Percentiles rank a stretch among this genome's conserved stretches.
Conservation (phyloP, 2,888 invertebrate genomes). For the Galerucella calmariensis region DNA sequence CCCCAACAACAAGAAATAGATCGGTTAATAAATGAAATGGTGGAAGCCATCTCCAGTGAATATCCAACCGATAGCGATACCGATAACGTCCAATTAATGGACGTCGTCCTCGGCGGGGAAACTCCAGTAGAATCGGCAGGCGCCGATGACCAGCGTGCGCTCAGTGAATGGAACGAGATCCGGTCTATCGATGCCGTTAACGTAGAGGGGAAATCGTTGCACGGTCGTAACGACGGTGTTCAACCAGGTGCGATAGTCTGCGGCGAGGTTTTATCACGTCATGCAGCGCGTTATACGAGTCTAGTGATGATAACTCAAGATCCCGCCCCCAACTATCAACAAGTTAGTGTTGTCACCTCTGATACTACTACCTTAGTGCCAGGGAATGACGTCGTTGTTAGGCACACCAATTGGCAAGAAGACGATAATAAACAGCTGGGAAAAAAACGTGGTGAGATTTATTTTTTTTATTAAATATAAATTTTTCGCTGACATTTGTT, state of each 20-base stretch:
- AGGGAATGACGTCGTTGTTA: slow-evolving; percentile 70
- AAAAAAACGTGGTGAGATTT: slow-evolving; percentile 41
- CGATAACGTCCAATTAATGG: slow-evolving; percentile 14
- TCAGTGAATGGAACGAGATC: slow-evolving; percentile 50
- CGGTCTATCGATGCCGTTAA: slow-evolving; percentile 60
- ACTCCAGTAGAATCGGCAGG: slow-evolving; percentile 32
- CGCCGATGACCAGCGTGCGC: slow-evolving; percentile 32
- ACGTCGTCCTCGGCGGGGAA: slow-evolving; percentile 32
- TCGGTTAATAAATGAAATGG: not conserved
- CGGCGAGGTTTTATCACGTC: slow-evolving; percentile 54
- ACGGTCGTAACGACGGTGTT: slow-evolving; percentile 63
- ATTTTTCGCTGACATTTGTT: slow-evolving; percentile 8
- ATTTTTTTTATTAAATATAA: slow-evolving; percentile 2
- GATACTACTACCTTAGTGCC: slow-evolving; percentile 80
- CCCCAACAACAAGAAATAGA: not conserved
- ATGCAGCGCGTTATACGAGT: slow-evolving; percentile 82
- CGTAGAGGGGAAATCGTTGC: slow-evolving; percentile 56
- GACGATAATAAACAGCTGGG: slow-evolving; percentile 33
- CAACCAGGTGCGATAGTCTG: slow-evolving; percentile 63
- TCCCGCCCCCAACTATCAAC: slow-evolving; percentile 65
- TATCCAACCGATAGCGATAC: slow-evolving; percentile 3
- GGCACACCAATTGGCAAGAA: slow-evolving; percentile 74
- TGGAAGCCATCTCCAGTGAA: slow-evolving; percentile 4
- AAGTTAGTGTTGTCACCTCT: slow-evolving; percentile 80
- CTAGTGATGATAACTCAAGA: slow-evolving; percentile 91